Percentiles rank a stretch among this genome's conserved stretches.
These are phyloP conservation scores for Tetranychus piercei DNA, from an alignment of 2,888 invertebrate species.

Conservation along the genomic window DNA sequence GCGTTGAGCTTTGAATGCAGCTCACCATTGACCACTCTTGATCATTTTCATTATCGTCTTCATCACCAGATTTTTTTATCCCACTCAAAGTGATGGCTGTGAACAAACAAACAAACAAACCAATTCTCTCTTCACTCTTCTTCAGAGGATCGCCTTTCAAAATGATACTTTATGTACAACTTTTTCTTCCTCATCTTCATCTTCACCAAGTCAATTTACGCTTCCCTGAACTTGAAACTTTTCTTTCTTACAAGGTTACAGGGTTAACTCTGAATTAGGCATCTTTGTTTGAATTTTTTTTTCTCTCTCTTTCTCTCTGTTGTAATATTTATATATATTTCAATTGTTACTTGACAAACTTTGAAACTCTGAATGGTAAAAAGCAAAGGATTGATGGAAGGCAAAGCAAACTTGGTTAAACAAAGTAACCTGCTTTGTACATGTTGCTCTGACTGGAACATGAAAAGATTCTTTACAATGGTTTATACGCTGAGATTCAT, in stretches of 20 bases:
- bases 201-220: neutral
- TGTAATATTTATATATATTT: neutral
- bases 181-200: neutral
- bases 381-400: neutral
- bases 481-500: no score
- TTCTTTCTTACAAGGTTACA: neutral
- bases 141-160: conserved; percentile 1
- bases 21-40: neutral
- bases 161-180: neutral
- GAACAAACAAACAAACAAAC: no score
- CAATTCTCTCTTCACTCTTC: neutral
- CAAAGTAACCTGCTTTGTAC: no score
- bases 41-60: neutral
- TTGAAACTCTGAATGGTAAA: neutral
- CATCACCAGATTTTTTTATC: neutral
- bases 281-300: neutral
- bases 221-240: neutral
- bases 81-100: neutral
- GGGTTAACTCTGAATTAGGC: neutral
- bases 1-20: no score
- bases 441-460: no score
- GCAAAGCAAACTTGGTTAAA: no score
- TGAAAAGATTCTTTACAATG: no score
- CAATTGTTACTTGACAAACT: neutral
- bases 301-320: neutral